These are phyloP conservation scores for Aphelinus atriplicis DNA, from an alignment of 1,140 invertebrate species.

Conservation along the genomic window DNA sequence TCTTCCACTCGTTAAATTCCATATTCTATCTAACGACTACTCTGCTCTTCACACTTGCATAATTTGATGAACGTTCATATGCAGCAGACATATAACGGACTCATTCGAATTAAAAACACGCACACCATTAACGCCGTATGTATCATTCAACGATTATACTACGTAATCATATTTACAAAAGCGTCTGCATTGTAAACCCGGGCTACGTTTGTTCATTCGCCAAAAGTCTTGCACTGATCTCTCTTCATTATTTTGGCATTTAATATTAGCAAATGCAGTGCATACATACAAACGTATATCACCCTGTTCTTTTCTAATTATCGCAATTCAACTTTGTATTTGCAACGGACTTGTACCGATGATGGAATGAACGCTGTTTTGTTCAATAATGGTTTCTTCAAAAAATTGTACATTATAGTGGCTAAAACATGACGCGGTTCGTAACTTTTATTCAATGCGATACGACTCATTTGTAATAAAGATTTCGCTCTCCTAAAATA, in stretches of 20 bases:
- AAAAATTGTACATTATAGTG: slow-evolving; percentile 38
- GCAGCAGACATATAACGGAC: slow-evolving; percentile 46
- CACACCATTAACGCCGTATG: slow-evolving; percentile 58
- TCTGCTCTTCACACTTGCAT: slow-evolving; percentile 51
- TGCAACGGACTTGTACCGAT: slow-evolving; percentile 22
- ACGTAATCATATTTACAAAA: slow-evolving; percentile 62
- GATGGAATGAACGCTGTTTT: slow-evolving; percentile 45
- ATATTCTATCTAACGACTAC: slow-evolving; percentile 38
- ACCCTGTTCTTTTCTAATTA: slow-evolving; percentile 34
- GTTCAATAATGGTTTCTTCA: slow-evolving; percentile 36
- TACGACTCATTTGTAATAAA: slow-evolving; percentile 25
- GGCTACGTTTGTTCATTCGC: slow-evolving; percentile 35
- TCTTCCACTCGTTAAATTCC: slow-evolving; percentile 32
- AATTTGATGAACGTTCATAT: slow-evolving; percentile 43
- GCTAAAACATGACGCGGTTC: slow-evolving; percentile 38
- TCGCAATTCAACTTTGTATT: slow-evolving; percentile 30
- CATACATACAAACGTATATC: slow-evolving; percentile 30
- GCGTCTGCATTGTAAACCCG: slow-evolving; percentile 52
- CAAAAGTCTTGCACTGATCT: slow-evolving; percentile 15
- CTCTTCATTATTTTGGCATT: background rate
- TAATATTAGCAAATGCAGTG: slow-evolving; percentile 13
- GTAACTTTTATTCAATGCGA: slow-evolving; percentile 31
- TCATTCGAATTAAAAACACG: slow-evolving; percentile 65
- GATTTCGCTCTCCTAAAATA: slow-evolving; percentile 37
- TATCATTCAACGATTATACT: slow-evolving; percentile 57